Evolutionary conservation across 2,113 vertebrate species (phyloP), one percentile per base, ranked within the genome.

Genomic region (Grallaria varia): DNA sequence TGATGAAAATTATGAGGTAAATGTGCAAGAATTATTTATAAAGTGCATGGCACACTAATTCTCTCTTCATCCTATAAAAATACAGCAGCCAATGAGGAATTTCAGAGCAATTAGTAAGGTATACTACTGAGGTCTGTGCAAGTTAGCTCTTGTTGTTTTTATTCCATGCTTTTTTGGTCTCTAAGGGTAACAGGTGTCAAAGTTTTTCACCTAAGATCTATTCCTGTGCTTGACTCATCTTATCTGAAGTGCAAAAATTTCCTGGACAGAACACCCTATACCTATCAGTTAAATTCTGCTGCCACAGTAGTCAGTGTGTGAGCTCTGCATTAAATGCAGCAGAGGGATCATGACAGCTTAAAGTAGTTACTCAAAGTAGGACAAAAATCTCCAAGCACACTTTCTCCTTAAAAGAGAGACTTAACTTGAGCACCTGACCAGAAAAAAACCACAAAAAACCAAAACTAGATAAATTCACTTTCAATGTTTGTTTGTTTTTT

Each of bases 11-110:
- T 20, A 76, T 11, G 87, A 92, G 71, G 92, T 89, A 95, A 96
- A 97, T 68, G 74, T 84, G 72, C 83, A 93, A 90, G 94, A 96
- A 96, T 97, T 96, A 96, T 95, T 97, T 96, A 97, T 97, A 93
- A 96, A 96, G 87, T 96, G 77, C 88, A 71, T 2, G 6, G 91
- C 80, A 58, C 52, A 63, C 59, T 84, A 89, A 95, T 95, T 96
- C 90, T 92, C 72, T 95, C 52, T 89, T 95, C 83, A 62, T 92
- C 69, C 90, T 90, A 95, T 84, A 97, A 92, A 95, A 95, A 92
- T 86, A 86, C 42, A 78, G 89, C 83, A 94, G 42, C 83, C 79
- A 90, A 71, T 47, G 59, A 93, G 80, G 80, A 95, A 88, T 92
- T 84, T 96, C n/a, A 47, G 76, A 83, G 83, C 83, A 90, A 93